Conservation (phyloP, 2,113 vertebrate genomes). For the Panthera tigris region DNA sequence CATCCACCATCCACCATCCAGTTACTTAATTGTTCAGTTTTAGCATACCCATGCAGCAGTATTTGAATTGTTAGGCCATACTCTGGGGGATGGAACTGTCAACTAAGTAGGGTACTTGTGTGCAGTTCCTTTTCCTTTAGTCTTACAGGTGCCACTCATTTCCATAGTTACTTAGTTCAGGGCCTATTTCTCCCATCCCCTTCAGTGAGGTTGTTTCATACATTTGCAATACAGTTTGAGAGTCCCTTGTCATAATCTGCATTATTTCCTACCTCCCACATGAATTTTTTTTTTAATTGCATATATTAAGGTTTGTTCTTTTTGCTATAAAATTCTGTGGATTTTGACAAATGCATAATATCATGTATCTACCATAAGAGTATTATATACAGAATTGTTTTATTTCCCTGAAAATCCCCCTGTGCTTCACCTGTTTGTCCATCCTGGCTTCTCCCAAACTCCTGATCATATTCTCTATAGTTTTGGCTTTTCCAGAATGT, state of each 20-base stretch:
- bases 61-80: background rate
- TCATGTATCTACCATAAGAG: background rate
- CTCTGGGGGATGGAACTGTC: background rate
- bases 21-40: background rate
- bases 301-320: background rate
- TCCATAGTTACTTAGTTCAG: background rate
- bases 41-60: background rate
- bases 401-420: background rate
- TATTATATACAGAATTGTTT: background rate
- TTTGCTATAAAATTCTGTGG: background rate
- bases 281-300: background rate
- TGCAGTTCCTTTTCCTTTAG: background rate
- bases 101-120: background rate
- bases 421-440: background rate
- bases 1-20: background rate
- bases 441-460: background rate
- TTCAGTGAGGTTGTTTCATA: background rate
- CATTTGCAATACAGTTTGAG: background rate
- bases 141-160: background rate
- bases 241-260: background rate
- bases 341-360: background rate
- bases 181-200: background rate
- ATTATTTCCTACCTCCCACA: background rate
- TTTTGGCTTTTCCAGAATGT: background rate
- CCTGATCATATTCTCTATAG: background rate